Evolutionary conservation across 2,113 vertebrate species (phyloP).

Genomic region (Lepus timidus): DNA sequence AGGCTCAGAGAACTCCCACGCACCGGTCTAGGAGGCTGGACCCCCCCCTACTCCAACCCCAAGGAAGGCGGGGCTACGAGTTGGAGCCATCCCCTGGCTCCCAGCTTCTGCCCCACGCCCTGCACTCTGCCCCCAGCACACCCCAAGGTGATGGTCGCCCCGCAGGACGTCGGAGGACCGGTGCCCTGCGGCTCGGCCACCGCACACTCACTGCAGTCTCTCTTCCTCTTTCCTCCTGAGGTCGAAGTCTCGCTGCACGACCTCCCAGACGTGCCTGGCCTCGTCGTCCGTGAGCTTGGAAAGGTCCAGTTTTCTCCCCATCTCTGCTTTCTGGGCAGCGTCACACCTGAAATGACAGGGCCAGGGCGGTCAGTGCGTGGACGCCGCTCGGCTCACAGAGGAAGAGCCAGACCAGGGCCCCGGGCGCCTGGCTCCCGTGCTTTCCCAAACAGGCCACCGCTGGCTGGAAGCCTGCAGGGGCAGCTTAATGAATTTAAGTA

Average conservation of each 20-base stretch:
- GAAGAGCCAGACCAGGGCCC: neutral
- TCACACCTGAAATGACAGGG: slow-evolving; percentile 23
- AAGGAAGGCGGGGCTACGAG: neutral
- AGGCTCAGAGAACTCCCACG: neutral
- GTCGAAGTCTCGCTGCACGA: slow-evolving; percentile 95
- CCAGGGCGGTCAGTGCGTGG: neutral
- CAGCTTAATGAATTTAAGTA: fast-evolving
- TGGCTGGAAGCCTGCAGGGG: too few relatives aligned
- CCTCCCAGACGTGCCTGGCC: slow-evolving; percentile 95
- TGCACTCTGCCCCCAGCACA: fast-evolving
- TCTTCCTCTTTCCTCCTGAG: slow-evolving; percentile 95
- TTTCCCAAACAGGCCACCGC: neutral
- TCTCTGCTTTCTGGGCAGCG: slow-evolving; percentile 51
- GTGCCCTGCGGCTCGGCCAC: neutral
- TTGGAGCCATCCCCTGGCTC: fast-evolving
- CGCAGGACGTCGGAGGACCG: neutral
- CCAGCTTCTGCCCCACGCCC: fast-evolving
- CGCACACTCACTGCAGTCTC: slow-evolving; percentile 91
- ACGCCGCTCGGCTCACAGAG: fast-evolving
- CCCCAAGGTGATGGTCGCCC: fast-evolving
- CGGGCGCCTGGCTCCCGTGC: fast-evolving
- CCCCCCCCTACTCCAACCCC: fast-evolving
- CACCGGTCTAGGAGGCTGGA: too few relatives aligned
- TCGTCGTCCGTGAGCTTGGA: slow-evolving; percentile 95
- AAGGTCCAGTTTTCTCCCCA: slow-evolving; percentile 96